Conservation (phyloP, 2,113 vertebrate genomes). For the Tragulus kanchil region DNA sequence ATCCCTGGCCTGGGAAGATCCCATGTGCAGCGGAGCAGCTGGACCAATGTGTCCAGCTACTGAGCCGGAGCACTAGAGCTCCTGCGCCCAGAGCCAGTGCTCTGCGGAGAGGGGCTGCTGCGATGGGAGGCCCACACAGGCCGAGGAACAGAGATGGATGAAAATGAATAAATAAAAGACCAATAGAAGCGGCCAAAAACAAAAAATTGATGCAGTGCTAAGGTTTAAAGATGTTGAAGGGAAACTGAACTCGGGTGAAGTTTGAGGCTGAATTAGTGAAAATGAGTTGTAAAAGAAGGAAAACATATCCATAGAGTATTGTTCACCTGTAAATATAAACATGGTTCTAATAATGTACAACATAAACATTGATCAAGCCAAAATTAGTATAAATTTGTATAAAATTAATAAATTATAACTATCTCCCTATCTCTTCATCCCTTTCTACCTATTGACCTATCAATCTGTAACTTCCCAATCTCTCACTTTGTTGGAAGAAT, state of each 20-base stretch:
- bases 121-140: too few relatives aligned
- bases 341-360: background rate
- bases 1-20: too few relatives aligned
- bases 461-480: background rate
- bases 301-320: background rate
- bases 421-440: background rate
- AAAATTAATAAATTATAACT: constrained; percentile 1
- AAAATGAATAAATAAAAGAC: too few relatives aligned
- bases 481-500: background rate
- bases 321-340: constrained; percentile 32
- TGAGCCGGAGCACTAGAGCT: too few relatives aligned
- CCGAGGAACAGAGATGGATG: too few relatives aligned
- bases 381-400: background rate
- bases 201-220: background rate
- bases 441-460: background rate
- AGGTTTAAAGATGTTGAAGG: background rate
- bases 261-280: constrained; percentile 5
- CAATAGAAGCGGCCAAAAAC: too few relatives aligned
- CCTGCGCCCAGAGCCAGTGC: too few relatives aligned
- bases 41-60: too few relatives aligned
- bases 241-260: background rate
- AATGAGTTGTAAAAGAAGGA: constrained; percentile 1
- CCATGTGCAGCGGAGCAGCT: too few relatives aligned
- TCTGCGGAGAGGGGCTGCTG: too few relatives aligned
- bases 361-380: background rate